A percentile compares a stretch with the other conserved stretches of the same genome.
phyloP scores from a whole-genome alignment of 2,797 vertebrate species.

The Tachyglossus aculeatus region DNA sequence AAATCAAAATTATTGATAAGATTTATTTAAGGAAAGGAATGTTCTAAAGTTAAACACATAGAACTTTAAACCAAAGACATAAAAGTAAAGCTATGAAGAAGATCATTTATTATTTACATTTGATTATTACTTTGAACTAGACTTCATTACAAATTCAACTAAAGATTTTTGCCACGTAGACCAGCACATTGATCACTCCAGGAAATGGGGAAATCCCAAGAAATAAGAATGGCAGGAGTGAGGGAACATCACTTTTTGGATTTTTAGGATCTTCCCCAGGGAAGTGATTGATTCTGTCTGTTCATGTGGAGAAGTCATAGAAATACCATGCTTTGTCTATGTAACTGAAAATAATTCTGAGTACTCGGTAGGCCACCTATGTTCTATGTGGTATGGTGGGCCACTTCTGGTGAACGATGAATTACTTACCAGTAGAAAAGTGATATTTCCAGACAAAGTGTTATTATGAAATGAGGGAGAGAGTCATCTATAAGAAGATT shows the following conservation, averaged over 20 bases:
- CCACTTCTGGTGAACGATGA: neutral
- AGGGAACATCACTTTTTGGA: slow-evolving; percentile 3
- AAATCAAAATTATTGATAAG: too few relatives aligned
- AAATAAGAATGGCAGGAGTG: neutral
- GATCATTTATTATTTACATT: too few relatives aligned
- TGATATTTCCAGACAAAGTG: neutral
- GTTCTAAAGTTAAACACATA: too few relatives aligned
- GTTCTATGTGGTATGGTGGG: slow-evolving; percentile 8
- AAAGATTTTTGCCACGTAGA: neutral
- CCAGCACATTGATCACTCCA: slow-evolving; percentile 9
- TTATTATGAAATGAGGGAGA: neutral
- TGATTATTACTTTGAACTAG: too few relatives aligned
- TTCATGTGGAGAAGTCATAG: neutral
- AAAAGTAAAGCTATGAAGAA: too few relatives aligned
- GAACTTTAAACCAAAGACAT: too few relatives aligned
- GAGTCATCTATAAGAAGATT: neutral
- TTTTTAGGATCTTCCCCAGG: slow-evolving; percentile 25
- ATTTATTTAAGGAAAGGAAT: too few relatives aligned
- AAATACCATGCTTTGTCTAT: neutral
- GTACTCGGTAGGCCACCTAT: slow-evolving; percentile 15
- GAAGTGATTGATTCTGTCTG: neutral
- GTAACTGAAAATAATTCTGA: slow-evolving; percentile 4
- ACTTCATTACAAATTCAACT: slow-evolving; percentile 11
- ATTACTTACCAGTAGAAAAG: neutral
- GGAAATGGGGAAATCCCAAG: neutral